Percentiles rank a stretch among this genome's conserved stretches.
phyloP scores from a whole-genome alignment of 2,113 vertebrate genomes.

The Pseudopipra pipra region DNA sequence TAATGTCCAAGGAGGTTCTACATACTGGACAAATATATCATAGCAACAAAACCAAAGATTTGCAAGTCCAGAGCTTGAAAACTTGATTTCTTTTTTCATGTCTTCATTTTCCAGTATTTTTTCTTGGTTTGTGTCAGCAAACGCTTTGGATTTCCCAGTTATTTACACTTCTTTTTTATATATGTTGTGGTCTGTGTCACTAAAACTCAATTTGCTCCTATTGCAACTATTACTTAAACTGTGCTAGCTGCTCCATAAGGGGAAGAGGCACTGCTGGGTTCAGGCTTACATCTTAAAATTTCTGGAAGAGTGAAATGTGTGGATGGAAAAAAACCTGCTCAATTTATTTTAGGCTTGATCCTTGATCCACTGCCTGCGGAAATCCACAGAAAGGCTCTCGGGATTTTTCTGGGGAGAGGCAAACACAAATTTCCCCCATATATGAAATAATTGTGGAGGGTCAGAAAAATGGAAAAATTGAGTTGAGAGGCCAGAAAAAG shows the following conservation, averaged over 20 bases:
- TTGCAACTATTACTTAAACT: background rate
- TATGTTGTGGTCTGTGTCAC: background rate
- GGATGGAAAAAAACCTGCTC: background rate
- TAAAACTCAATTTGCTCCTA: background rate
- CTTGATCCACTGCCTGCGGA: background rate
- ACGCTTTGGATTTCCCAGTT: background rate
- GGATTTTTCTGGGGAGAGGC: background rate
- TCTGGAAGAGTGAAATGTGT: background rate
- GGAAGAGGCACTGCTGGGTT: background rate
- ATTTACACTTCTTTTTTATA: background rate
- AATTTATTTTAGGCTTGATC: background rate
- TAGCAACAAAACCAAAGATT: background rate
- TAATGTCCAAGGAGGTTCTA: background rate
- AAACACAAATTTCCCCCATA: background rate
- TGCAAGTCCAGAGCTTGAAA: background rate
- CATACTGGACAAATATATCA: background rate
- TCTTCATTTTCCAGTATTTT: background rate
- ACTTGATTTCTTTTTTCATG: background rate
- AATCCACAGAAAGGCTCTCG: background rate
- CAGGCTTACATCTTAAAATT: background rate
- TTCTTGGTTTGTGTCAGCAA: background rate
- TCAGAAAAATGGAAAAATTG: background rate
- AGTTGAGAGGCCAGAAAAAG: background rate
- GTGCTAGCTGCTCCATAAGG: background rate
- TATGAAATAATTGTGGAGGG: background rate